Evolutionary conservation across 2,113 vertebrate genomes (phyloP).

Genomic region (Cettia cetti): DNA sequence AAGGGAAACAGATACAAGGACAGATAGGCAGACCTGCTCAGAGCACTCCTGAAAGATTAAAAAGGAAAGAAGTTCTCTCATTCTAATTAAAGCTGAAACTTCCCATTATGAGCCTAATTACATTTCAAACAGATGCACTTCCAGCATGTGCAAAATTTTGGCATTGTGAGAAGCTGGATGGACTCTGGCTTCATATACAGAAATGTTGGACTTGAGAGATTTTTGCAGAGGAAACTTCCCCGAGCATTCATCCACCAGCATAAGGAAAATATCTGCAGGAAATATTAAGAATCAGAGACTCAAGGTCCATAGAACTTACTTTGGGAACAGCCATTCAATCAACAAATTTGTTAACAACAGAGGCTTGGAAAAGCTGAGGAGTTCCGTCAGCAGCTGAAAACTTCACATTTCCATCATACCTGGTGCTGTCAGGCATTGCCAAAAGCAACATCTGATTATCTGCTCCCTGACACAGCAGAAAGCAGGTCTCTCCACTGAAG

Average conservation of each 20-base stretch:
- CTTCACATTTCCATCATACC: not conserved
- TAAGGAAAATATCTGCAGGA: not conserved
- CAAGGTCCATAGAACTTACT: not conserved
- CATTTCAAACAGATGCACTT: not conserved
- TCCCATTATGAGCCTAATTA: not conserved
- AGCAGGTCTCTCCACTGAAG: not conserved
- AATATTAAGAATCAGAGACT: not conserved
- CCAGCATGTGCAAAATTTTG: not conserved
- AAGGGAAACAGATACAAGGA: not conserved
- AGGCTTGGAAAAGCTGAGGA: not conserved
- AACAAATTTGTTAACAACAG: not conserved
- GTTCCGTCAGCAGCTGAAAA: not conserved
- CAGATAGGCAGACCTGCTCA: not conserved
- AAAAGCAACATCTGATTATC: not conserved
- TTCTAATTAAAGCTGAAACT: slow-evolving; percentile 16
- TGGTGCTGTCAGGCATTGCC: not conserved
- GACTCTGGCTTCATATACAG: not conserved
- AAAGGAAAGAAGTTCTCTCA: not conserved
- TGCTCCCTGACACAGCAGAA: not conserved
- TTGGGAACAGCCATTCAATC: not conserved
- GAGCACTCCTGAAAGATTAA: not conserved
- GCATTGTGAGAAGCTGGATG: not conserved
- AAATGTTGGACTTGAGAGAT: not conserved
- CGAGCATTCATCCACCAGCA: not conserved
- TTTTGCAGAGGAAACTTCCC: not conserved